Percentiles rank a stretch among this genome's conserved stretches.
phyloP scores from a whole-genome alignment of 2,888 invertebrate species.

The Phyto melanocephala region DNA sequence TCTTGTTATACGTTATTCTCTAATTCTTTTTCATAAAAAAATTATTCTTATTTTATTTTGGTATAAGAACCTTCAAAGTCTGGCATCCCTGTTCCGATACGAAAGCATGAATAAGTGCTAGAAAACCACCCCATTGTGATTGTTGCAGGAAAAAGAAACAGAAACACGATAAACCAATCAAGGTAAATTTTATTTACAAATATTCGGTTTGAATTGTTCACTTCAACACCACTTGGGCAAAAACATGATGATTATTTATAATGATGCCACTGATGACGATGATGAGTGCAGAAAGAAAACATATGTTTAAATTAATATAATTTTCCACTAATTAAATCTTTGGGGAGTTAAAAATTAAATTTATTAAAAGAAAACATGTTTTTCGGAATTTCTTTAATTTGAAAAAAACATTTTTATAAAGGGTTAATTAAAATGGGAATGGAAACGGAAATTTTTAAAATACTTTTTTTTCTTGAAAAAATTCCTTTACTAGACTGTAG shows the following conservation, averaged over 20 bases:
- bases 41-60: too few relatives aligned
- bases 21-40: too few relatives aligned
- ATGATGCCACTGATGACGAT: conserved; percentile 26
- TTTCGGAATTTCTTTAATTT: background rate
- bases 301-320: conserved; percentile 53
- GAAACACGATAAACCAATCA: conserved; percentile 47
- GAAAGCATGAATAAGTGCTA: conserved; percentile 28
- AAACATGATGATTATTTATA: background rate
- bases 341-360: conserved; percentile 41
- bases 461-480: background rate
- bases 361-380: conserved; percentile 41
- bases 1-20: too few relatives aligned
- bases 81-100: too few relatives aligned
- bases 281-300: conserved; percentile 35
- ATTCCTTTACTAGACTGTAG: background rate
- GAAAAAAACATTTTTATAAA: background rate
- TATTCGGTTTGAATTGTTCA: conserved; percentile 59
- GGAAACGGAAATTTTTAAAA: conserved; percentile 35
- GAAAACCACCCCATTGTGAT: conserved; percentile 35
- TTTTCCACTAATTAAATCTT: conserved; percentile 59
- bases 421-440: background rate
- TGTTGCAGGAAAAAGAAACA: background rate
- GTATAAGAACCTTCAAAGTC: too few relatives aligned
- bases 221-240: conserved; percentile 40
- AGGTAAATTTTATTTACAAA: conserved; percentile 62